Conservation (phyloP, 1,140 invertebrate genomes). For the Eueides isabella region DNA sequence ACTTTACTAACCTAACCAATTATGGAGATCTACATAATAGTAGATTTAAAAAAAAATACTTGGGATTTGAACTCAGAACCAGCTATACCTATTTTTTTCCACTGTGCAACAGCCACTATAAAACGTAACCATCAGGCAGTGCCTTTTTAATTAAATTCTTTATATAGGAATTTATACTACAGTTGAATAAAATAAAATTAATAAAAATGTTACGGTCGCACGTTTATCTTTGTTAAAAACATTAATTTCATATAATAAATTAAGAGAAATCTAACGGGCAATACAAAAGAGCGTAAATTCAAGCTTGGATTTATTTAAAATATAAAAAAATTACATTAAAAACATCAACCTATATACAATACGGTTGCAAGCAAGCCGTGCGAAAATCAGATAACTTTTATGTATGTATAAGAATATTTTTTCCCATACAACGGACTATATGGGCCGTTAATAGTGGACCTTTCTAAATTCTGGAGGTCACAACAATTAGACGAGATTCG, state of each 20-base stretch:
- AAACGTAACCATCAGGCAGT: not conserved
- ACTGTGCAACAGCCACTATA: no score
- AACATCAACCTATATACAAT: slow-evolving; percentile 18
- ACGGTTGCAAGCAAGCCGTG: slow-evolving; percentile 27
- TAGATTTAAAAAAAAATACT: no score
- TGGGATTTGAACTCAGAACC: no score
- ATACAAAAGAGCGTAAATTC: not conserved
- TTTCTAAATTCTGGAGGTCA: slow-evolving; percentile 33
- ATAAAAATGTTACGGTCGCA: not conserved
- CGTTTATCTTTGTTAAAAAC: slow-evolving; percentile 7
- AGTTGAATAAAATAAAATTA: not conserved
- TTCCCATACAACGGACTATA: slow-evolving; percentile 30
- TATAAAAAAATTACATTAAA: slow-evolving; percentile 13
- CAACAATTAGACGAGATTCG: slow-evolving; percentile 22
- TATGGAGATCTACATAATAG: no score
- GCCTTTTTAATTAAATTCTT: slow-evolving; percentile 9
- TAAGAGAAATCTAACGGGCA: slow-evolving; percentile 12
- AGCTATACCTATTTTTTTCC: no score
- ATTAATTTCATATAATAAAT: slow-evolving; percentile 2
- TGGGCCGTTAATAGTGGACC: slow-evolving; percentile 30
- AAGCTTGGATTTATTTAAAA: slow-evolving; percentile 6
- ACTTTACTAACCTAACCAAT: no score
- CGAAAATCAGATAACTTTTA: slow-evolving; percentile 33
- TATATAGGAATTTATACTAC: not conserved
- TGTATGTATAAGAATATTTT: slow-evolving; percentile 34